A percentile compares a stretch with the other conserved stretches of the same genome.
Conservation (phyloP, 2,797 vertebrate genomes). For the Rhinophrynus dorsalis region DNA sequence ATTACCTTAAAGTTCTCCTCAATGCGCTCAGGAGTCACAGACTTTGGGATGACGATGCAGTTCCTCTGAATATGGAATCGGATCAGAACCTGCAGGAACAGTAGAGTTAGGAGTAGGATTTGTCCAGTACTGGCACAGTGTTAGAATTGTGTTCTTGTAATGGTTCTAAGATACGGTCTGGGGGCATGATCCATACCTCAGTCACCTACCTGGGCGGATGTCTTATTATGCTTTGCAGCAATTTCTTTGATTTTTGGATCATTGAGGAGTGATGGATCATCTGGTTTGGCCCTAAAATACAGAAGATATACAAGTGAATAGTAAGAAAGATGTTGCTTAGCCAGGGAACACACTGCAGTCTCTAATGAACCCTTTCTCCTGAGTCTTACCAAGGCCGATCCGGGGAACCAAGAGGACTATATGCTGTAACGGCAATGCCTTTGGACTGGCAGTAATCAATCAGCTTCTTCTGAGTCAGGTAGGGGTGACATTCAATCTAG, state of each 20-base stretch:
- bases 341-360: too few relatives aligned
- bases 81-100: conserved; percentile 80
- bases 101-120: too few relatives aligned
- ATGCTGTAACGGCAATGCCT: conserved; percentile 81
- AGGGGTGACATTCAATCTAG: conserved; percentile 86
- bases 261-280: conserved; percentile 80
- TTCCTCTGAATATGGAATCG: conserved; percentile 86
- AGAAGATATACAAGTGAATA: background rate
- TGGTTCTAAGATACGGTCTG: too few relatives aligned
- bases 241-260: conserved; percentile 82
- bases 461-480: conserved; percentile 80
- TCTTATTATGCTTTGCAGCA: conserved; percentile 80
- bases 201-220: conserved; percentile 77
- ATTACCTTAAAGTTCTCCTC: conserved; percentile 80
- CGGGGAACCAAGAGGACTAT: conserved; percentile 84
- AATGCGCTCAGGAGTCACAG: conserved; percentile 72
- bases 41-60: conserved; percentile 80
- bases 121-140: too few relatives aligned
- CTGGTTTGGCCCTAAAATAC: conserved; percentile 72
- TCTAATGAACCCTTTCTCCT: too few relatives aligned
- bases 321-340: too few relatives aligned
- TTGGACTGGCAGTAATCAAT: conserved; percentile 79
- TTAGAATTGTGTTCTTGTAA: too few relatives aligned
- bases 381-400: conserved; percentile 77
- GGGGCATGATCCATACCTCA: too few relatives aligned